These are phyloP conservation scores for Sycophaga agraensis DNA, from an alignment of 1,140 invertebrate genomes.

Conservation along the genomic window DNA sequence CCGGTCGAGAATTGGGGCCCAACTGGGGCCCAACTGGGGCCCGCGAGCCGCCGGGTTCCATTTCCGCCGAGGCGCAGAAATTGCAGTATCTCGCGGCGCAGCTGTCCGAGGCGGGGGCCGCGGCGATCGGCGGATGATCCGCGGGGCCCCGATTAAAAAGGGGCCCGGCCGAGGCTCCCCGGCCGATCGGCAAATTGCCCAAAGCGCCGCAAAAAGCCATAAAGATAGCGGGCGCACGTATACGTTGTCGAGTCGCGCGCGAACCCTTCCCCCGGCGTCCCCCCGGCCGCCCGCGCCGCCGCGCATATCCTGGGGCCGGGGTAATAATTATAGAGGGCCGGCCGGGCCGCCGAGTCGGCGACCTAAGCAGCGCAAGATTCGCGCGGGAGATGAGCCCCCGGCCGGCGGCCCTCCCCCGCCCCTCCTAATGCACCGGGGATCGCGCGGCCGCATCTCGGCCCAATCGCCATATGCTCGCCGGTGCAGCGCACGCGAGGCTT, in stretches of 20 bases:
- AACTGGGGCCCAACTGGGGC: neutral
- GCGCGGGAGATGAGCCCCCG: no score
- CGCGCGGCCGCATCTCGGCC: no score
- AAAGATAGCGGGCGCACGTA: constrained; percentile 43
- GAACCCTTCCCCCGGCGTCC: constrained; percentile 40
- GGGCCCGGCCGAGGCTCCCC: constrained; percentile 8
- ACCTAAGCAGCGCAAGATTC: no score
- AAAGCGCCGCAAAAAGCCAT: constrained; percentile 47
- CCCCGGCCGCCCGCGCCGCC: no score
- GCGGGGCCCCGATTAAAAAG: neutral
- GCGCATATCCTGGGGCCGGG: constrained; percentile 41
- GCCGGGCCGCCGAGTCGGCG: no score
- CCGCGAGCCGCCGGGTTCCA: no score
- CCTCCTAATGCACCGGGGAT: no score
- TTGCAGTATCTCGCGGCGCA: neutral
- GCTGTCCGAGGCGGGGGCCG: constrained; percentile 11
- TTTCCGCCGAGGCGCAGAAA: neutral
- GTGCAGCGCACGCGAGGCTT: no score
- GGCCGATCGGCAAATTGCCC: constrained; percentile 45
- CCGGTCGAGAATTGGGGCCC: neutral
- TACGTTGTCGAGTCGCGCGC: constrained; percentile 37
- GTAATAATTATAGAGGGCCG: constrained; percentile 52
- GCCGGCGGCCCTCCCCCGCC: no score
- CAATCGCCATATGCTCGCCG: no score
- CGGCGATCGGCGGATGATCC: constrained; percentile 1